Conservation (phyloP, 2,797 vertebrate genomes). For the Picus viridis region DNA sequence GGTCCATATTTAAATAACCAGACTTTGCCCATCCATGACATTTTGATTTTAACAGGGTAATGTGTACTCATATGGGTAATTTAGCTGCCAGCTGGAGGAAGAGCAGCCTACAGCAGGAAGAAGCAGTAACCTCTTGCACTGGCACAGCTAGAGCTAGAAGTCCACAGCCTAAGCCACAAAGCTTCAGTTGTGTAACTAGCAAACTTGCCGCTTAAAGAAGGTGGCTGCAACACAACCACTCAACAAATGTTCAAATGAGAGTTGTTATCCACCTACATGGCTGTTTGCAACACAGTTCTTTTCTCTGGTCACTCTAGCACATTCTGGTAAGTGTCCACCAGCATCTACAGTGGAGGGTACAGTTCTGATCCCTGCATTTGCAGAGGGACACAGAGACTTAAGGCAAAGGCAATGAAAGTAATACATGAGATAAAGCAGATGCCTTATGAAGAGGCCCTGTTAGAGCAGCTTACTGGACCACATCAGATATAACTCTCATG, state of each 20-base stretch:
- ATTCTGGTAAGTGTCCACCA: background rate
- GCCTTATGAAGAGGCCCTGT: background rate
- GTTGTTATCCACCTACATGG: background rate
- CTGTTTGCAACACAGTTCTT: background rate
- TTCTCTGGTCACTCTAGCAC: background rate
- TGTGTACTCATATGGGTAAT: fast-evolving
- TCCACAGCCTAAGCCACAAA: background rate
- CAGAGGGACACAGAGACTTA: background rate
- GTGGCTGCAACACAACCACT: background rate
- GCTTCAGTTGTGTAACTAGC: background rate
- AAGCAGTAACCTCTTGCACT: background rate
- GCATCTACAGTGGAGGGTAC: fast-evolving
- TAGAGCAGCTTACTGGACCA: background rate
- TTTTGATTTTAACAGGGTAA: background rate
- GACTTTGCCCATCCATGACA: background rate
- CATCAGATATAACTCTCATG: fast-evolving
- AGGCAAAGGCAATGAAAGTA: background rate
- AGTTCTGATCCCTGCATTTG: background rate
- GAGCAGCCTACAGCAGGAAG: background rate
- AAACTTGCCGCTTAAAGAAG: background rate
- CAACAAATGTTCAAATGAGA: background rate
- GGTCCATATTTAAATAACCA: background rate
- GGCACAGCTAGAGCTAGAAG: background rate
- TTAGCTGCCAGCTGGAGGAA: background rate
- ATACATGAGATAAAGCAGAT: background rate